Percentiles rank a stretch among this genome's conserved stretches.
phyloP scores from a whole-genome alignment of 2,113 vertebrate genomes.

The Orthochromis malagaraziensis region DNA sequence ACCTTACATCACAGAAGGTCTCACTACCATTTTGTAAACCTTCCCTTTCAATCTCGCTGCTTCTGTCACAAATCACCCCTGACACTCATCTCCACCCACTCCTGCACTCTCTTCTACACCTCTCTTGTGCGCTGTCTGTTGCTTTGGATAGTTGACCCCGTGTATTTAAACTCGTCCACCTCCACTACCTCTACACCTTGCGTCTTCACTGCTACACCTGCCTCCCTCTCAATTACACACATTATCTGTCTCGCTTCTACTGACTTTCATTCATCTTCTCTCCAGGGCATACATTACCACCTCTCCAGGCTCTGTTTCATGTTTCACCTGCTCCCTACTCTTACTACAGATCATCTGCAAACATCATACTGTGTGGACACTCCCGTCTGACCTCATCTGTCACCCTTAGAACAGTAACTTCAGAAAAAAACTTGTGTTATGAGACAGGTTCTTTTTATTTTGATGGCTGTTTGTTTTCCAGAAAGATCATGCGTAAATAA shows the following conservation, averaged over 20 bases:
- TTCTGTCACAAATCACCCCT: background rate
- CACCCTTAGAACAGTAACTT: background rate
- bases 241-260: background rate
- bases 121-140: background rate
- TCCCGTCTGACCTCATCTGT: fast-evolving
- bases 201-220: background rate
- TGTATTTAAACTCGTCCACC: background rate
- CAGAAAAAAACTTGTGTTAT: background rate
- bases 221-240: background rate
- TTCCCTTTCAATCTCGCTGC: background rate
- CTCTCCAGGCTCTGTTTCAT: background rate
- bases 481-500: background rate
- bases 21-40: background rate
- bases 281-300: background rate
- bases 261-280: background rate
- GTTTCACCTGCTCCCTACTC: background rate
- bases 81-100: background rate
- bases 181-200: background rate
- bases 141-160: background rate
- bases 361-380: background rate
- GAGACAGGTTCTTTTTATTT: background rate
- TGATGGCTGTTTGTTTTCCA: background rate
- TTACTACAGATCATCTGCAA: background rate
- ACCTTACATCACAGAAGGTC: background rate
- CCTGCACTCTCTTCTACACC: background rate